Evolutionary conservation across 2,113 vertebrate species (phyloP).

Genomic region (Anarrhichthys ocellatus): DNA sequence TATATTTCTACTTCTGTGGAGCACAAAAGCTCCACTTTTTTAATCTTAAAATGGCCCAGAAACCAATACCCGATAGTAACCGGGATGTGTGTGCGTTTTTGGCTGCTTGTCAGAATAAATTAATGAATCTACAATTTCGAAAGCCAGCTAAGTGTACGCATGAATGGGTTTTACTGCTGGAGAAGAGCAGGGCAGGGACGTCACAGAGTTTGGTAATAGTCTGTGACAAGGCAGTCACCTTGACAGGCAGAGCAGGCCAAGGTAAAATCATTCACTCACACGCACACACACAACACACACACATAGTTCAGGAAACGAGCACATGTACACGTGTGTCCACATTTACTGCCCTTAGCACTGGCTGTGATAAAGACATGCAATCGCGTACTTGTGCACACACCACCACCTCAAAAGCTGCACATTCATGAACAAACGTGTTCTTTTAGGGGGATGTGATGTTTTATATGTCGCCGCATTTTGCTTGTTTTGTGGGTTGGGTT

Average conservation of each 20-base stretch:
- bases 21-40: background rate
- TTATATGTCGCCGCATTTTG: background rate
- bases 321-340: background rate
- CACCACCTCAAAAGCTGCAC: background rate
- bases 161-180: conserved; percentile 2
- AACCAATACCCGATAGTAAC: background rate
- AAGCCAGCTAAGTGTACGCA: background rate
- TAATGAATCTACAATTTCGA: background rate
- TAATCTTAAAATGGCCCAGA: background rate
- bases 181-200: conserved; percentile 1
- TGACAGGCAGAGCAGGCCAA: conserved; percentile 38
- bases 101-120: conserved; percentile 10
- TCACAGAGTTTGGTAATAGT: conserved; percentile 43
- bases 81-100: background rate
- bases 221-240: conserved; percentile 48
- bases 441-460: background rate
- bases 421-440: background rate
- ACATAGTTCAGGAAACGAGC: background rate
- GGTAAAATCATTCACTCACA: conserved; percentile 66
- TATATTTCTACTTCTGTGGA: background rate
- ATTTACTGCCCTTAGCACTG: conserved; percentile 15
- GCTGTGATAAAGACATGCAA: conserved; percentile 28
- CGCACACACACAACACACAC: conserved; percentile 37
- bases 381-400: background rate
- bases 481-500: background rate